phyloP scores from a whole-genome alignment of 2,888 invertebrate genomes.

The Halictus ligatus region DNA sequence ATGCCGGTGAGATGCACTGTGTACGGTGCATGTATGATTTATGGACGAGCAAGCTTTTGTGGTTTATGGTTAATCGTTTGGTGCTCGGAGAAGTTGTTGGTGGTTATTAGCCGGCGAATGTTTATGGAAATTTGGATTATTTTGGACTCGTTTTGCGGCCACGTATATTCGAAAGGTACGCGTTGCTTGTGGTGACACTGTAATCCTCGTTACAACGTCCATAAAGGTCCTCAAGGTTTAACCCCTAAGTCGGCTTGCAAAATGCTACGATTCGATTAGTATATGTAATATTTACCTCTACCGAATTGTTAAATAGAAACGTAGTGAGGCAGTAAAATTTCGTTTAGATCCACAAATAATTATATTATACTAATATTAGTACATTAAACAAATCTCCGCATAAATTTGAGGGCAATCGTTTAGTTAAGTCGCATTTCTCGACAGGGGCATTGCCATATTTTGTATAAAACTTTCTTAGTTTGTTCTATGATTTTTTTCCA shows the following conservation, averaged over 20 bases:
- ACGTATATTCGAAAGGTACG: not conserved
- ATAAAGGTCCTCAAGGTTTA: not conserved
- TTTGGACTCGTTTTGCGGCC: not conserved
- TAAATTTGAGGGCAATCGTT: too few relatives aligned
- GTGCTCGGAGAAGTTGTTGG: not conserved
- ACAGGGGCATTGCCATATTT: too few relatives aligned
- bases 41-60: conserved; percentile 11
- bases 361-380: too few relatives aligned
- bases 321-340: not conserved
- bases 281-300: not conserved
- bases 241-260: not conserved
- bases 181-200: not conserved
- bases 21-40: not conserved
- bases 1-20: not conserved
- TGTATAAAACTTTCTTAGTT: too few relatives aligned
- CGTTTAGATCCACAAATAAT: too few relatives aligned
- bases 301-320: not conserved
- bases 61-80: conserved; percentile 16
- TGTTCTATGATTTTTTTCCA: too few relatives aligned
- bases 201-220: not conserved
- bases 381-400: too few relatives aligned
- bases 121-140: not conserved
- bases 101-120: not conserved
- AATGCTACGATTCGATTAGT: not conserved
- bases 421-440: too few relatives aligned